Conservation (phyloP, 1,140 invertebrate species). For the Trichonephila clavata region DNA sequence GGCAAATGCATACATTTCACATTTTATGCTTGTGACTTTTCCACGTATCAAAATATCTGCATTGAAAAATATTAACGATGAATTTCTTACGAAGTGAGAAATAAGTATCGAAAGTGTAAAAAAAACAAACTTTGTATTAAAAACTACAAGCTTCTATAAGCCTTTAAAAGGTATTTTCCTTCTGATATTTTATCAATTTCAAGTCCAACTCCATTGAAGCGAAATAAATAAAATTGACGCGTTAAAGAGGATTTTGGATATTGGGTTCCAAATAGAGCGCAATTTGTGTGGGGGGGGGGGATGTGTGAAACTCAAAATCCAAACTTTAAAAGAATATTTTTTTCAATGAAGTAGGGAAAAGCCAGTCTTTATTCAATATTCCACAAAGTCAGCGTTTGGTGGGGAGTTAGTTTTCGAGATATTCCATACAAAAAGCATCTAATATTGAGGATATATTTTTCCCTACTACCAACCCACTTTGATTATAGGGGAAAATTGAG, state of each 20-base stretch:
- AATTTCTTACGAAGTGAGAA: not conserved
- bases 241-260: not conserved
- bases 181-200: not conserved
- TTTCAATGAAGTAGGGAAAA: conserved; percentile 7
- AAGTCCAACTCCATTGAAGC: not conserved
- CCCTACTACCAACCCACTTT: not conserved
- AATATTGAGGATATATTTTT: conserved; percentile 31
- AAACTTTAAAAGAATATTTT: not conserved
- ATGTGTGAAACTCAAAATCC: not conserved
- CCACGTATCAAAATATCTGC: not conserved
- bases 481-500: conserved; percentile 34
- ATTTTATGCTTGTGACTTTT: too few relatives aligned
- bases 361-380: conserved; percentile 61
- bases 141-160: not conserved
- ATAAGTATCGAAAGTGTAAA: not conserved
- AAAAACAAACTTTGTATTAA: not conserved
- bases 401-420: not conserved
- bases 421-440: conserved; percentile 34
- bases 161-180: not conserved
- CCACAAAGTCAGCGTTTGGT: conserved; percentile 35
- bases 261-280: not conserved
- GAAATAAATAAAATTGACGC: not conserved
- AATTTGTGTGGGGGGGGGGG: not conserved
- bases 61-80: not conserved
- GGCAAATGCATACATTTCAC: too few relatives aligned